A percentile compares a stretch with the other conserved stretches of the same genome.
phyloP scores from a whole-genome alignment of 2,113 vertebrate species.

The Conger conger region DNA sequence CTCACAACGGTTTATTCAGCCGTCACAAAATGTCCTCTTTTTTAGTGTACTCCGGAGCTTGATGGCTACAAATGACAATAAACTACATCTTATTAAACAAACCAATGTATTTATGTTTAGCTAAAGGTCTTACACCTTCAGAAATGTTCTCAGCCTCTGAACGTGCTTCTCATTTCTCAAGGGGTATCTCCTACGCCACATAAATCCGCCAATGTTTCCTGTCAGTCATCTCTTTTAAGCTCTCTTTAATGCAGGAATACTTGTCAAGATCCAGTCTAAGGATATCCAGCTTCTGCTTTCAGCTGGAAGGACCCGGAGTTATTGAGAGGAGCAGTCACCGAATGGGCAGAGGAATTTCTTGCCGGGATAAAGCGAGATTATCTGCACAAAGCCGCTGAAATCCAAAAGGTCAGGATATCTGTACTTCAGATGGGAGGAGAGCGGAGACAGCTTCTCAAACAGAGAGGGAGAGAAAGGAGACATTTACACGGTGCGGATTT shows the following conservation, averaged over 20 bases:
- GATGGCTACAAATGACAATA: not conserved
- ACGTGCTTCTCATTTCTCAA: not conserved
- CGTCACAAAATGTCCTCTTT: not conserved
- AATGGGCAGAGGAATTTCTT: slow-evolving; percentile 6
- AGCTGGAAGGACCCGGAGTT: not conserved
- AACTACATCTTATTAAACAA: not conserved
- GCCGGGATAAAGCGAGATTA: not conserved
- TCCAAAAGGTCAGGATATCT: slow-evolving; percentile 7
- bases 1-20: not conserved
- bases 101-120: not conserved
- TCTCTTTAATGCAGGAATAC: not conserved
- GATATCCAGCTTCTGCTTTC: not conserved
- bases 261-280: not conserved
- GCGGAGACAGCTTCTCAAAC: not conserved
- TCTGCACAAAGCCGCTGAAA: slow-evolving; percentile 1
- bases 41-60: not conserved
- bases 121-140: not conserved
- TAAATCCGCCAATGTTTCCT: not conserved
- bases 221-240: slow-evolving; percentile 21
- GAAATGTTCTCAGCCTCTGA: not conserved
- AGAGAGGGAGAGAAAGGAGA: not conserved
- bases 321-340: not conserved
- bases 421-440: not conserved
- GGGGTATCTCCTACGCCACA: not conserved
- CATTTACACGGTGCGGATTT: not conserved